Conservation (phyloP, 2,797 vertebrate genomes). For the Coluber constrictor region DNA sequence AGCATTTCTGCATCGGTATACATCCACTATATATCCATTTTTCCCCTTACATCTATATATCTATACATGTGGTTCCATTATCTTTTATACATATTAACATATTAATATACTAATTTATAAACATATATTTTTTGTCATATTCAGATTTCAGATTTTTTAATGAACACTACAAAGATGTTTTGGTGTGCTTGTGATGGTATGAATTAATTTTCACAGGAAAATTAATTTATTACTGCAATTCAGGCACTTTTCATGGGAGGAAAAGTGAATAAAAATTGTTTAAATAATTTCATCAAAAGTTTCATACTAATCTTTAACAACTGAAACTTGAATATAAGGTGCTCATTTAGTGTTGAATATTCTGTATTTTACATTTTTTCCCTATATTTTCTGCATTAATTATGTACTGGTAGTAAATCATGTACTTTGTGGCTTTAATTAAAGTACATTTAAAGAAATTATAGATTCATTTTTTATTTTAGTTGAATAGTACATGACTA, state of each 20-base stretch:
- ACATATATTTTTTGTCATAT: too few relatives aligned
- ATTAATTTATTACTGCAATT: not conserved
- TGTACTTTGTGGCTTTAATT: not conserved
- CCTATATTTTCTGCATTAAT: not conserved
- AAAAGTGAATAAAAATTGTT: not conserved
- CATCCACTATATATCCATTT: too few relatives aligned
- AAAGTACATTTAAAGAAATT: not conserved
- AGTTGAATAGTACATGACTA: not conserved
- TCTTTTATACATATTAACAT: too few relatives aligned
- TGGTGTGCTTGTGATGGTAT: not conserved
- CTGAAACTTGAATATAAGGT: not conserved
- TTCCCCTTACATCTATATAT: too few relatives aligned
- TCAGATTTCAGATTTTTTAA: not conserved
- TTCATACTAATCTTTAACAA: not conserved
- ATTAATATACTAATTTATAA: too few relatives aligned
- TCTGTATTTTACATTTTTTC: not conserved
- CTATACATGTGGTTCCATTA: too few relatives aligned
- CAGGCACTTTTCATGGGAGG: not conserved
- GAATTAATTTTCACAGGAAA: not conserved
- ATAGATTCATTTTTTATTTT: not conserved
- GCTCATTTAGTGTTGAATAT: not conserved
- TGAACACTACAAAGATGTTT: not conserved
- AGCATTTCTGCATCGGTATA: too few relatives aligned
- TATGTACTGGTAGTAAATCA: not conserved
- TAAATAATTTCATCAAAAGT: not conserved